These are phyloP conservation scores for Danio kyathit DNA, from an alignment of 2,797 vertebrate genomes.

Conservation along the genomic window DNA sequence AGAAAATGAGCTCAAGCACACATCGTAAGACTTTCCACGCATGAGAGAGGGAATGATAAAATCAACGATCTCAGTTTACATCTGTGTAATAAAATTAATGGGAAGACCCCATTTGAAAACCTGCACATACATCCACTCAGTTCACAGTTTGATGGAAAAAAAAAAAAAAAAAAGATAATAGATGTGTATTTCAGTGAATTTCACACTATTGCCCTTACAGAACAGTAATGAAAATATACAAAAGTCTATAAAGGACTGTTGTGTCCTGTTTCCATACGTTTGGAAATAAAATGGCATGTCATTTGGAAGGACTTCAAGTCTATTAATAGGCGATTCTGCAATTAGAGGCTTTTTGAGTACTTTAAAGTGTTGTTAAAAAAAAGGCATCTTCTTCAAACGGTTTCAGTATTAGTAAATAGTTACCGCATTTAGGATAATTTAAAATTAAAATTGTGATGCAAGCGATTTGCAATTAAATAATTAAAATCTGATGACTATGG, in stretches of 20 bases:
- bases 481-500: too few species aligned
- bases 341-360: conserved; percentile 5
- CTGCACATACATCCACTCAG: conserved; percentile 10
- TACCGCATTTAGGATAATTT: not conserved
- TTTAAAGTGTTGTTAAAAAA: not conserved
- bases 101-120: conserved; percentile 11
- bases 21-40: conserved; percentile 31
- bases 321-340: conserved; percentile 14
- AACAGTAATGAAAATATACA: conserved; percentile 21
- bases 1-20: conserved; percentile 28
- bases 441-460: too few species aligned
- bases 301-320: conserved; percentile 34
- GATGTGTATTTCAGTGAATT: conserved; percentile 19
- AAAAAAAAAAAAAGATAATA: conserved; percentile 21
- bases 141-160: conserved; percentile 45
- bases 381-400: not conserved
- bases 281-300: conserved; percentile 9
- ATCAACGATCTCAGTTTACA: conserved; percentile 36
- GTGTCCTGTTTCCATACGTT: conserved; percentile 4
- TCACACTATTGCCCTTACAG: conserved; percentile 35
- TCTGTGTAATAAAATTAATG: conserved; percentile 32
- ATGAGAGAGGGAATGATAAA: conserved; percentile 36
- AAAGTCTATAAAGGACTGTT: conserved; percentile 17
- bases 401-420: too few species aligned
- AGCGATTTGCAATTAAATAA: too few species aligned